Conservation (phyloP, 2,888 invertebrate species). For the Drosophila atripex region DNA sequence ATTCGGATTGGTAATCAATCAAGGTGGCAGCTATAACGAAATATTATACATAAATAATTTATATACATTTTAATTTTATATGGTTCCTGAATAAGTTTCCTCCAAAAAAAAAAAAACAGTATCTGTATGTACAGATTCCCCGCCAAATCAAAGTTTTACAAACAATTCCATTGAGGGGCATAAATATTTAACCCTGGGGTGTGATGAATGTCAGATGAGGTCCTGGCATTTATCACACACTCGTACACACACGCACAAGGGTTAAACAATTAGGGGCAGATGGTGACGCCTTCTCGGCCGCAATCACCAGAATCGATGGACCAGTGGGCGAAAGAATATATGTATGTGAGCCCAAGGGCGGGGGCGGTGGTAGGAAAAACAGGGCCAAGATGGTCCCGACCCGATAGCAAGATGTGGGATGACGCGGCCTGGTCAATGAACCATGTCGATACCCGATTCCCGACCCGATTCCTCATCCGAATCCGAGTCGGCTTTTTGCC, state of each 20-base stretch:
- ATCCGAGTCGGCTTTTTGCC: neutral
- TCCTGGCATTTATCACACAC: constrained; percentile 46
- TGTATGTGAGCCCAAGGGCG: constrained; percentile 5
- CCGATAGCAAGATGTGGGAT: constrained; percentile 42
- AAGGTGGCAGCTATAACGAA: neutral
- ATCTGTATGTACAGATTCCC: neutral
- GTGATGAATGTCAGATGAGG: constrained; percentile 29
- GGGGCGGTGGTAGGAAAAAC: neutral
- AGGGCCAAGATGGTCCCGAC: constrained; percentile 18
- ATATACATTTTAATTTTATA: neutral
- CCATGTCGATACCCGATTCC: constrained; percentile 34
- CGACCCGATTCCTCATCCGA: constrained; percentile 3
- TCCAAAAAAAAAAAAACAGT: no score
- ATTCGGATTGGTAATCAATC: constrained; percentile 7
- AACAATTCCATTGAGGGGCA: constrained; percentile 17
- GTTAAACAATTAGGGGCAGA: constrained; percentile 57
- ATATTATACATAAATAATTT: neutral
- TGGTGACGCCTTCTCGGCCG: constrained; percentile 36
- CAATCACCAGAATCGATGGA: constrained; percentile 36
- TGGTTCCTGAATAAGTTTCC: no score
- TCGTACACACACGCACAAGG: constrained; percentile 47
- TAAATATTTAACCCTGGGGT: constrained; percentile 30
- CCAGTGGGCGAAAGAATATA: constrained; percentile 27
- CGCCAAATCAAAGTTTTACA: constrained; percentile 36
- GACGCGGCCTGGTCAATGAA: constrained; percentile 68